Evolutionary conservation across 2,797 vertebrate species (phyloP).

Genomic region (Percopsis omiscomaycus): DNA sequence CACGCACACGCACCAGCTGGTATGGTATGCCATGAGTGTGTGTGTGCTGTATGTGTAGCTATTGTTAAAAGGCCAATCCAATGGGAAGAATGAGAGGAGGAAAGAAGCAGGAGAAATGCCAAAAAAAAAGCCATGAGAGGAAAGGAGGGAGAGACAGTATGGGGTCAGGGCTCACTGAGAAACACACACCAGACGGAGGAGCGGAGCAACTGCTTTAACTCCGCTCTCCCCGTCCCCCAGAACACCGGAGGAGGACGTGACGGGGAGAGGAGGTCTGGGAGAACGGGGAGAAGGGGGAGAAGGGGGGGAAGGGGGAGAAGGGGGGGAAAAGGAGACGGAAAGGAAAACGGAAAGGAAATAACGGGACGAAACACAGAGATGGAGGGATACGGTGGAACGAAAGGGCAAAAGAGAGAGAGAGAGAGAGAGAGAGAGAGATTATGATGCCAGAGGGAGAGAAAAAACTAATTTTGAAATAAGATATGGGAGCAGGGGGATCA

Average conservation of each 20-base stretch:
- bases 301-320: constrained; percentile 25
- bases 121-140: background rate
- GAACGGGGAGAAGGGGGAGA: constrained; percentile 39
- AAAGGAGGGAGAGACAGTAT: constrained; percentile 12
- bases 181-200: constrained; percentile 31
- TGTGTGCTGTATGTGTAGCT: constrained; percentile 1
- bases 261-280: constrained; percentile 23
- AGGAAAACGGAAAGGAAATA: background rate
- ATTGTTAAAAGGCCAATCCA: background rate
- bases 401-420: constrained; percentile 37
- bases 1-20: constrained; percentile 27
- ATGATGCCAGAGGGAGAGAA: constrained; percentile 43
- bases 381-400: constrained; percentile 9
- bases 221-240: constrained; percentile 21
- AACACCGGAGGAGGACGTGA: constrained; percentile 13
- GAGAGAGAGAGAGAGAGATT: constrained; percentile 19
- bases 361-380: background rate
- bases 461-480: constrained; percentile 35
- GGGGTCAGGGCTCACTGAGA: constrained; percentile 23
- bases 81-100: background rate
- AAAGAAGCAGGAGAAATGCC: background rate
- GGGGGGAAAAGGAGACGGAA: background rate
- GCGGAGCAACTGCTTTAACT: constrained; percentile 24
- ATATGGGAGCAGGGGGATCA: constrained; percentile 36
- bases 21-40: constrained; percentile 3